Base-by-base conservation (phyloP, 2,113 vertebrate species). In the Aptenodytes forsteri region DNA sequence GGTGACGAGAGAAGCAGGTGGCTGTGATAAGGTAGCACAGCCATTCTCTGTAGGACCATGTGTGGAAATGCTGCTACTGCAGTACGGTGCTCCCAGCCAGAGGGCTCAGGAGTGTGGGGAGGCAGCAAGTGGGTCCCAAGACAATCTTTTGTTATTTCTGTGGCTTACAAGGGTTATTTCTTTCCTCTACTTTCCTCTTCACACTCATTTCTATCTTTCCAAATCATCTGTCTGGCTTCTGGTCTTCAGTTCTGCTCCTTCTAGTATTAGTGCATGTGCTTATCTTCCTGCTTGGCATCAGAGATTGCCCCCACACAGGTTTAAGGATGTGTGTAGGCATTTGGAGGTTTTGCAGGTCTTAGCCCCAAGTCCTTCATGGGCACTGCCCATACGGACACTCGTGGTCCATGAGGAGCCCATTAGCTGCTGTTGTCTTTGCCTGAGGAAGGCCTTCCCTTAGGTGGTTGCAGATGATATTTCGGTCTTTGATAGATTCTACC, bases 1-100 rank as follows among this genome's bases (percentile, higher is more conserved):
- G 30, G 58, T 1, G 16, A 76, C 21, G 54, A n/a, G 18, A 54
- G 32, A 38, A 83, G 58, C n/a, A 61, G 55, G 54, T 73, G 71
- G 23, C 23, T 76, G 27, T n/a, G 50, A 30, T 62, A 49, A 72
- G 36, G 52, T n/a, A 70, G 54, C 40, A 54, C 40, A 65, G 78
- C 49, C 5, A 5, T 65, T 78, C 36, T 82, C 64, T 2, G 0
- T 12, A 27, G 36, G 29, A 55, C 46, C 21, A 30, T 0, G 5
- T 2, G 3, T 27, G 50, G 81, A 79, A 93, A 52, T 64, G 44
- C 21, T 78, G 38, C 49, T 38, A 42, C 20, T 2, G 1, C 58
- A 77, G 23, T 16, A 16, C 0, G 0, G 30, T 38, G 30, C 56
- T 79, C 30, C 36, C 30, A 46, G 59, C 3, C 0, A 1, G 54